A percentile compares a stretch with the other conserved stretches of the same genome.
Evolutionary conservation across 2,888 invertebrate species (phyloP).

Genomic region (Platypus cylindrus): DNA sequence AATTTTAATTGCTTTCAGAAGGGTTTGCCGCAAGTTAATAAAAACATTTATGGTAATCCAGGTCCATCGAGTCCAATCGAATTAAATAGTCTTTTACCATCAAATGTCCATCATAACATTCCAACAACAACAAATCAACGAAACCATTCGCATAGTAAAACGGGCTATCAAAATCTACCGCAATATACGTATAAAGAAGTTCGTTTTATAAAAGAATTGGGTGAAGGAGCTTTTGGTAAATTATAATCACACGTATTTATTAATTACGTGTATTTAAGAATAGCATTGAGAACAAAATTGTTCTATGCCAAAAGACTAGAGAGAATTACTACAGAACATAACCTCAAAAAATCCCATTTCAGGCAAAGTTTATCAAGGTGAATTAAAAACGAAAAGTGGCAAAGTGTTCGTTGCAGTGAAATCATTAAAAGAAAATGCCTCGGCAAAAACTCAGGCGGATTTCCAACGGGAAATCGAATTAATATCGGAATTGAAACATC

Average conservation of each 20-base stretch:
- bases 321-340: too few relatives aligned
- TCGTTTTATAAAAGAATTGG: constrained; percentile 78
- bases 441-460: constrained; percentile 80
- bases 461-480: constrained; percentile 89
- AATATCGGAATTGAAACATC: constrained; percentile 88
- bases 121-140: constrained; percentile 28
- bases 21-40: constrained; percentile 57
- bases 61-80: constrained; percentile 63
- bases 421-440: constrained; percentile 86
- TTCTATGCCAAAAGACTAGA: too few relatives aligned
- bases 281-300: too few relatives aligned
- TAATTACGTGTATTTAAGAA: too few relatives aligned
- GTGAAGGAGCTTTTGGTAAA: constrained; percentile 89
- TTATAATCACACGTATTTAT: too few relatives aligned
- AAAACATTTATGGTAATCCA: constrained; percentile 72
- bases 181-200: constrained; percentile 80
- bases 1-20: constrained; percentile 34
- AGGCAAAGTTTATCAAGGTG: constrained; percentile 91
- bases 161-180: constrained; percentile 47
- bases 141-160: constrained; percentile 27
- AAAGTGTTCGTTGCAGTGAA: constrained; percentile 83
- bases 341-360: too few relatives aligned
- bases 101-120: constrained; percentile 40
- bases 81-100: constrained; percentile 63
- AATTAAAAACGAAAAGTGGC: constrained; percentile 56